Evolutionary conservation across 2,888 invertebrate species (phyloP), one percentile per base, ranked within the genome.

Genomic region (Matsumyia berberina): DNA sequence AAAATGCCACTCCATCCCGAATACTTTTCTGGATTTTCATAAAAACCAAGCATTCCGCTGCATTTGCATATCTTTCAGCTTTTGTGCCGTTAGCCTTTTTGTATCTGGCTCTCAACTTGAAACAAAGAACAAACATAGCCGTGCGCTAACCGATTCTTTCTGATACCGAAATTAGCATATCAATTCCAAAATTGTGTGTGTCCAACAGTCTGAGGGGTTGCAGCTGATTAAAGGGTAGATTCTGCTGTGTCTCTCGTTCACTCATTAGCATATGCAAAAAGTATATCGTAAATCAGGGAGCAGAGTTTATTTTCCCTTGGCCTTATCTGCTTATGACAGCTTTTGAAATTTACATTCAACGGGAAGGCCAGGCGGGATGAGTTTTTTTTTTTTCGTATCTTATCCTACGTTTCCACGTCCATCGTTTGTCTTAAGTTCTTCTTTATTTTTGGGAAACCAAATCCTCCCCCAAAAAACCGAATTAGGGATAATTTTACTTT

Each of bases 291-390:
- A 85, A 85, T 85, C 85, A 85, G 80, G 70, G 70, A 74, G 70
- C 74, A 60, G 66, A 76, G 70, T 85, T 85, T 85, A 80, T 76
- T 80, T 85, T 85, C 39, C 74, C 70, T 85, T 85, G 53, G 85
- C 74, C 80, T 85, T 85, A 85, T 80, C 85, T 85, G 85, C 85
- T 85, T 85, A 85, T 85, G 85, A 85, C 85, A 85, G 85, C 58
- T 76, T 80, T 72, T 80, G 74, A 85, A 85, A 85, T 80, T 85
- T 80, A 76, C 70, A 80, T 80, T 70, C 79, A 73, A 62, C 73
- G 51, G 35, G 44, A 77, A 78, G 55, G 67, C 62, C 67, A 57
- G 57, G 60, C 79, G 9, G 37, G 67, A 62, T 67, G 46, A 60
- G 70, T 69, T 44, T 35, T 77, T 51, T n/a, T 11, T 44, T 35